Base-by-base conservation (phyloP, 2,797 vertebrate genomes). In the Micromesistius poutassou region DNA sequence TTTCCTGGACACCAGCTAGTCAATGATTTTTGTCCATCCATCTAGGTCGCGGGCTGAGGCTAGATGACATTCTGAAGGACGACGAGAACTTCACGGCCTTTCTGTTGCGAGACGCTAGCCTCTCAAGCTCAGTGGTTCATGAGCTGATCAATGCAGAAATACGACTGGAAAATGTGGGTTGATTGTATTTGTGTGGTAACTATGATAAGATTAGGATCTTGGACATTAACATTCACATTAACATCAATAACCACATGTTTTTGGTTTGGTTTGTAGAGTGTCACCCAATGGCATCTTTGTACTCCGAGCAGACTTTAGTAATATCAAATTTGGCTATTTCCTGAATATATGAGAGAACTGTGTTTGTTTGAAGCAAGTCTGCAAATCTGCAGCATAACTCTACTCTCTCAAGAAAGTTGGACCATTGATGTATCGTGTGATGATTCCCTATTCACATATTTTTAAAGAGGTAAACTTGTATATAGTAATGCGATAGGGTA, bases 51-150 rank as follows among this genome's bases (percentile, higher is more conserved):
- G 97, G 97, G 70, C 90, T 99, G 83, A 94, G 93, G 90, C 93
- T 98, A 75, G 90, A 89, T 50, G 95, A 97, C 83, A 93, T 99
- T 80, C 90, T 99, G 81, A 98, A 96, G 91, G 96, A 98, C 10
- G 96, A 96, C 30, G 96, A 99, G 86, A 92, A 91, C 6, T 89
- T 99, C 77, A 96, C 95, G 0, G 90, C 94, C 3, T 99, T 95
- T 91, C 92, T 99, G 62, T 73, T 94, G 75, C 92, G 94, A 83
- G 94, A 95, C 6, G 91, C 85, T 1, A 86, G 77, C 75, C 92
- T 99, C 79, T 86, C 97, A 0, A 92, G 95, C 38, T 93, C 89
- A 0, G 84, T 97, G 16, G 94, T 96, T 80, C 90, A 95, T 85
- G 95, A 98, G 82, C 94, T 98, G 25, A 78, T 96, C 86, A 96